Percentiles rank a stretch among this genome's conserved stretches.
Conservation (phyloP, 2,888 invertebrate species). For the Pollenia angustigena region DNA sequence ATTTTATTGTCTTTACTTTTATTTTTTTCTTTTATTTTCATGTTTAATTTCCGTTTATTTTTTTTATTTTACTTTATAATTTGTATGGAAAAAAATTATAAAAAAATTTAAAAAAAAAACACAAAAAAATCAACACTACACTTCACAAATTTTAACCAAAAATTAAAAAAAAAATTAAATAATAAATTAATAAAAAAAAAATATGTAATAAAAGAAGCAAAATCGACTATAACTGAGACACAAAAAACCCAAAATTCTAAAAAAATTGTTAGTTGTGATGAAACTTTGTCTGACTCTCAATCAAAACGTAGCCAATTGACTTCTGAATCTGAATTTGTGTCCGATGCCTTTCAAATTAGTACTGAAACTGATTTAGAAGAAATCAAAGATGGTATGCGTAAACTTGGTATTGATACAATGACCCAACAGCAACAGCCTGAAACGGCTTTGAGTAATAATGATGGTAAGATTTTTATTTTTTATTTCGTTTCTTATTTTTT, state of each 20-base stretch:
- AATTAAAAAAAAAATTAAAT: slow-evolving; percentile 60
- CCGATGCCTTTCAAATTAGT: slow-evolving; percentile 88
- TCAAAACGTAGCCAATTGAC: slow-evolving; percentile 74
- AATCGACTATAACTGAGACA: slow-evolving; percentile 75
- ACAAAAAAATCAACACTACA: slow-evolving; percentile 70
- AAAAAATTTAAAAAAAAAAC: slow-evolving; percentile 59
- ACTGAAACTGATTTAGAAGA: slow-evolving; percentile 88
- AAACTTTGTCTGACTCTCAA: slow-evolving; percentile 58
- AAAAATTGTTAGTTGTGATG: slow-evolving; percentile 40
- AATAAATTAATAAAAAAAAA: slow-evolving; percentile 68
- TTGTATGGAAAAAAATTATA: slow-evolving; percentile 64
- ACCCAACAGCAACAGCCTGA: slow-evolving; percentile 83
- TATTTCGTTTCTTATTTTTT: slow-evolving; percentile 69
- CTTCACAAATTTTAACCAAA: slow-evolving; percentile 70
- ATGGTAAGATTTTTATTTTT: slow-evolving; percentile 83
- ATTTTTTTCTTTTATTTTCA: slow-evolving; percentile 56
- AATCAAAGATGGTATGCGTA: slow-evolving; percentile 90
- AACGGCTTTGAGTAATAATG: slow-evolving; percentile 81
- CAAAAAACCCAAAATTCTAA: slow-evolving; percentile 47
- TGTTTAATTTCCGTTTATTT: slow-evolving; percentile 44
- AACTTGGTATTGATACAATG: slow-evolving; percentile 87
- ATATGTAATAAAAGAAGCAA: slow-evolving; percentile 66
- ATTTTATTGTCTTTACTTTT: slow-evolving; percentile 24
- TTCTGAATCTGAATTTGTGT: slow-evolving; percentile 89
- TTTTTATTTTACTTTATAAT: slow-evolving; percentile 55